Base-by-base conservation (phyloP, 2,888 invertebrate genomes). In the Drosophila falleni region DNA sequence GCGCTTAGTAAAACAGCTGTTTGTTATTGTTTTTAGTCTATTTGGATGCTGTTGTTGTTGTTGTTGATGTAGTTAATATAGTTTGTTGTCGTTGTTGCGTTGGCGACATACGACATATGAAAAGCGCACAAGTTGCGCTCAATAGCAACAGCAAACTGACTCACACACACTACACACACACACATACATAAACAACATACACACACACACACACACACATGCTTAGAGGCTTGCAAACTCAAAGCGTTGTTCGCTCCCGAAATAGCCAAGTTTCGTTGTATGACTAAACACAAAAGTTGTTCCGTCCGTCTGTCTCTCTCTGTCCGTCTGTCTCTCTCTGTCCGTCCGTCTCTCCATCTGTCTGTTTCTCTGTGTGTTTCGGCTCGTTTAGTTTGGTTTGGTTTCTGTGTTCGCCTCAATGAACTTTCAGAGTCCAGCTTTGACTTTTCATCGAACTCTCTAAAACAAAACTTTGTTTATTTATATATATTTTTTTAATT, bases 171-270 rank as follows among this genome's bases (percentile, higher is more conserved):
- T 51, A 54, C 53, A 61, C 65, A 55, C 58, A 63, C 13, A 49
- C 35, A 37, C 51, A 15, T 35, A 42, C 29, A 46, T 13, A 46
- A 59, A 42, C 10, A 19, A 26, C 16, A n/a, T n/a, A 23, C 16
- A 33, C 54, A 39, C 50, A 9, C 29, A 5, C n/a, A 58, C 41
- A 55, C 54, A 64, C 60, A 66, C 35, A 50, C 58, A 44, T 49
- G 55, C 51, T 51, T 60, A 44, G 51, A 50, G 60, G 50, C 61
- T 64, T 68, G 72, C 72, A 58, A 71, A 66, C 78, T 68, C 61
- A 69, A 80, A 82, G 74, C 81, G 46, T 74, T 83, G 46, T 74
- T 83, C 79, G 81, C 81, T 83, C 83, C 83, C 86, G 75, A 84
- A 84, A 85, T 83, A 84, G 83, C 85, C 71, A 84, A 85, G 80